Evolutionary conservation across 2,888 invertebrate species (phyloP), one percentile per base, ranked within the genome.

Genomic region (Dinocampus coccinellae): DNA sequence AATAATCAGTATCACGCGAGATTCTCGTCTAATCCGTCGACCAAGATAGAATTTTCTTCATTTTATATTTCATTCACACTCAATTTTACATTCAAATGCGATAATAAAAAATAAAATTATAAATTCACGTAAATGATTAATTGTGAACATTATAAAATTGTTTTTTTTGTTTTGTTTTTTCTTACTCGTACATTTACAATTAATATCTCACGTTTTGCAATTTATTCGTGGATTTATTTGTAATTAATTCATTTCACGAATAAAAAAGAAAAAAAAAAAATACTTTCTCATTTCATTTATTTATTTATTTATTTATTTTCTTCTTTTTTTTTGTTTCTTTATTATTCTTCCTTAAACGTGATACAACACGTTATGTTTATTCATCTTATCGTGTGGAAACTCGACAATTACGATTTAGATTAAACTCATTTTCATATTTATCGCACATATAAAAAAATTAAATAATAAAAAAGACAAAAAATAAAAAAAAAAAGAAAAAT

Each of bases 401-500:
- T 36, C 9, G 36, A 36, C 36, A 11, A 36, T 36, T 10, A 36
- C 36, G 36, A 7, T 9, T 11, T 36, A 11, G 36, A 3, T 36
- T 36, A 36, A 11, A 36, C 36, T 36, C 36, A 36, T 36, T 36
- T 9, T 36, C 0, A 3, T 10, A 13, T 13, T 13, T 11, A 13
- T n/a, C n/a, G n/a, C n/a, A 36, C 2, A 3, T 1, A 13, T 39
- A 24, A 26, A 26, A n/a, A 11, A 24, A 55, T 13, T 11, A 26
- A n/a, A 11, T 24, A 26, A n/a, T 55, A 26, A 13, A n/a, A 7
- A 53, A 24, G 13, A n/a, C n/a, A 26, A 29, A 29, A 29, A 29
- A 29, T 4, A n/a, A 29, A 29, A 29, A 13, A 47, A 29, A 4
- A 29, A 29, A 29, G 3, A 83, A 84, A 85, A 84, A 84, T 85